phyloP scores from a whole-genome alignment of 2,888 invertebrate species.

The Agriotes lineatus region DNA sequence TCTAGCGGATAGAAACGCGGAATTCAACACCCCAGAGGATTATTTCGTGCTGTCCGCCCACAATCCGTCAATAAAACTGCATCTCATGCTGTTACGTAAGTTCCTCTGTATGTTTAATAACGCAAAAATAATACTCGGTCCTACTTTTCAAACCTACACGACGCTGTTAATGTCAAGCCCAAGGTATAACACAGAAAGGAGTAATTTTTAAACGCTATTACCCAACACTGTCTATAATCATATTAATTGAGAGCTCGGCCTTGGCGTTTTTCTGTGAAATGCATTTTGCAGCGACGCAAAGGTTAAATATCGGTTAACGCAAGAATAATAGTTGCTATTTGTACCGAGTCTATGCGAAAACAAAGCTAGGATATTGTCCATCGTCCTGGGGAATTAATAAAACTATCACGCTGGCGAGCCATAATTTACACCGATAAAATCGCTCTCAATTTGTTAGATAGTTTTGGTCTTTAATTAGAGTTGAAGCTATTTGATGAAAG shows the following conservation, averaged over 20 bases:
- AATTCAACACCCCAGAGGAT: neutral
- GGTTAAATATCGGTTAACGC: constrained; percentile 25
- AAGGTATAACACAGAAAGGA: constrained; percentile 25
- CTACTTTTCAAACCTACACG: constrained; percentile 26
- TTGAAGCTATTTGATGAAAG: constrained; percentile 19
- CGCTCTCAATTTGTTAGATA: constrained; percentile 29
- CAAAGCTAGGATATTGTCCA: constrained; percentile 6
- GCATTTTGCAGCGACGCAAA: constrained; percentile 23
- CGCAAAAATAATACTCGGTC: constrained; percentile 18
- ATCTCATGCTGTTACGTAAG: constrained; percentile 9
- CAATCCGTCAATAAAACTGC: constrained; percentile 11
- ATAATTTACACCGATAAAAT: constrained; percentile 31
- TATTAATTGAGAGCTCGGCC: constrained; percentile 31
- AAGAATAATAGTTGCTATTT: constrained; percentile 23
- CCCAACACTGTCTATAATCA: constrained; percentile 26
- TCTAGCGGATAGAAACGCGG: neutral
- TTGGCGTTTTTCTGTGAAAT: constrained; percentile 32
- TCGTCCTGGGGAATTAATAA: constrained; percentile 27
- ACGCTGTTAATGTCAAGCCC: constrained; percentile 24
- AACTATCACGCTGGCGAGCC: constrained; percentile 14
- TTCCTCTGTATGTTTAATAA: constrained; percentile 9
- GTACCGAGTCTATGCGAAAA: constrained; percentile 5
- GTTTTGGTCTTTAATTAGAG: constrained; percentile 28
- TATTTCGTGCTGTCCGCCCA: constrained; percentile 17
- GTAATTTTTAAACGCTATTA: constrained; percentile 21